Percentiles rank a stretch among this genome's conserved stretches.
These are phyloP conservation scores for Lobophora halterata DNA, from an alignment of 2,888 invertebrate genomes.

Conservation along the genomic window DNA sequence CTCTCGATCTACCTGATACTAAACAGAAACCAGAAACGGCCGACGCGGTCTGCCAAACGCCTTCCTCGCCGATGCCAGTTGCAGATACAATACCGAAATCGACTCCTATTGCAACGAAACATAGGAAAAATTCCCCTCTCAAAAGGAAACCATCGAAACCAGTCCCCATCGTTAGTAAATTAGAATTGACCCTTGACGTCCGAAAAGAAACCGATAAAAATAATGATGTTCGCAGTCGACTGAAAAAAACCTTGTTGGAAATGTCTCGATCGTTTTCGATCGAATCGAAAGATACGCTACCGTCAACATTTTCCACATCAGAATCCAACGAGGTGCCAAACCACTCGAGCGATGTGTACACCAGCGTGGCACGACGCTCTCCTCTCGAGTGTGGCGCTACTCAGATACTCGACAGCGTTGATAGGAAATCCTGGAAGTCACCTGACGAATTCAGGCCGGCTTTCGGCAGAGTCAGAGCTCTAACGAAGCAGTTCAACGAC, in stretches of 20 bases:
- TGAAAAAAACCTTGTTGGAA: conserved; percentile 57
- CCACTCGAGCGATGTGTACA: conserved; percentile 7
- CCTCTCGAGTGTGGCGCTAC: conserved; percentile 53
- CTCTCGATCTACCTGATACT: conserved; percentile 60
- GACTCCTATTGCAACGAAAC: no score
- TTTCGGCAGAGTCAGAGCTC: conserved; percentile 85
- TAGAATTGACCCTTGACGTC: conserved; percentile 55
- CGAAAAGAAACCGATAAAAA: conserved; percentile 51
- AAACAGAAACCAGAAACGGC: conserved; percentile 53
- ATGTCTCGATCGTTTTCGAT: conserved; percentile 60
- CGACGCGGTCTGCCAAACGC: conserved; percentile 68
- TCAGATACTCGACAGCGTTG: conserved; percentile 59
- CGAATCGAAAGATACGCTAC: conserved; percentile 65
- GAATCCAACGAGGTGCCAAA: conserved; percentile 54
- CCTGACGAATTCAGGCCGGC: conserved; percentile 85
- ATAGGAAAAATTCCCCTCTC: no score
- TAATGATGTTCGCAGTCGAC: conserved; percentile 55
- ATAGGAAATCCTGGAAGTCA: conserved; percentile 84
- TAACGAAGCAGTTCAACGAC: conserved; percentile 85
- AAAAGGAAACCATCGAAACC: conserved; percentile 33
- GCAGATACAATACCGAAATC: no score
- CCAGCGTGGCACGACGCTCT: conserved; percentile 6
- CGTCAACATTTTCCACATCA: conserved; percentile 61
- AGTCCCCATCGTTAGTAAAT: conserved; percentile 39
- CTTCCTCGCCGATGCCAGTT: conserved; percentile 26